phyloP scores from a whole-genome alignment of 2,797 vertebrate genomes.

The Hyperoplus immaculatus region DNA sequence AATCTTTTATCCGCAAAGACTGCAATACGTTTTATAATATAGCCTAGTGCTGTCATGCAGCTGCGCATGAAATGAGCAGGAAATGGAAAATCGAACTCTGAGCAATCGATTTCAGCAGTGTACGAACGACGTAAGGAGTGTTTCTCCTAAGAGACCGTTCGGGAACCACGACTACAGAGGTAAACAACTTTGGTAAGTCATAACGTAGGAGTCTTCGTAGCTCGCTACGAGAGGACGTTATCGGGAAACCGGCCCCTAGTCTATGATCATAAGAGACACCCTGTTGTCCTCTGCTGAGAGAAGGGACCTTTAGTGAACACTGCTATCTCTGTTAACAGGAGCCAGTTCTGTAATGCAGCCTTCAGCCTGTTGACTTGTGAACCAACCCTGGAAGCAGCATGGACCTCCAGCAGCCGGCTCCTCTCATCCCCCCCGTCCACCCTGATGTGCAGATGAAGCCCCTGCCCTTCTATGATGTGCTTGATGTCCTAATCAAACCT shows the following conservation, averaged over 20 bases:
- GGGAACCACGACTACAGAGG: too few relatives aligned
- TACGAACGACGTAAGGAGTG: too few relatives aligned
- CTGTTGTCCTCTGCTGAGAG: background rate
- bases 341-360: constrained; percentile 81
- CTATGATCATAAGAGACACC: background rate
- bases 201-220: too few relatives aligned
- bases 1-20: too few relatives aligned
- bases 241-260: background rate
- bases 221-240: too few relatives aligned
- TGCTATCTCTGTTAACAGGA: constrained; percentile 71
- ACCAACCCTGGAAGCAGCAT: constrained; percentile 83
- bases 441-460: constrained; percentile 97
- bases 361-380: constrained; percentile 35
- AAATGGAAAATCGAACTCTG: too few relatives aligned
- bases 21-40: too few relatives aligned
- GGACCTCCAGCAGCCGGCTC: constrained; percentile 93
- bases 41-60: too few relatives aligned
- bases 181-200: too few relatives aligned
- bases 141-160: too few relatives aligned
- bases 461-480: constrained; percentile 95
- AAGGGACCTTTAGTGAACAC: background rate
- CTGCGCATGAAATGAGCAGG: too few relatives aligned
- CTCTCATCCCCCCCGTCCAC: constrained; percentile 94
- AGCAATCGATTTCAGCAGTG: too few relatives aligned
- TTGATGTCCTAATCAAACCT: constrained; percentile 96